Conservation (phyloP, 64 coral and sea anemone species). For the Cladopsammia gracilis region DNA sequence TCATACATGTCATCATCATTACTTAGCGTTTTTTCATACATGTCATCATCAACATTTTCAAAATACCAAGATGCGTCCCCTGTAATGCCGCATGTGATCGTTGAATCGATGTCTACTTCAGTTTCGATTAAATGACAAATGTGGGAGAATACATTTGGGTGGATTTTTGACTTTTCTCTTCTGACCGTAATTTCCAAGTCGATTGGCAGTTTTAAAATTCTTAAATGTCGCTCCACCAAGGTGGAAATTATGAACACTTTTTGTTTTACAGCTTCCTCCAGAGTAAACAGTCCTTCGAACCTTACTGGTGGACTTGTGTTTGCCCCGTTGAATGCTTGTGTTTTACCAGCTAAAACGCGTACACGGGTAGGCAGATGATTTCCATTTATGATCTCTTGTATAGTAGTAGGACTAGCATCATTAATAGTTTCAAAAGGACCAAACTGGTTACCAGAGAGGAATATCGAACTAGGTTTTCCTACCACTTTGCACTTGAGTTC, state of each 20-base stretch:
- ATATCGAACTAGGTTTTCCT: neutral
- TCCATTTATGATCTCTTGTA: neutral
- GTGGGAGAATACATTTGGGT: neutral
- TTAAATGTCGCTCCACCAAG: neutral
- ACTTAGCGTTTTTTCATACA: neutral
- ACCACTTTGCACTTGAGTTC: neutral
- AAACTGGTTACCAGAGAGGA: neutral
- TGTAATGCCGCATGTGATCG: neutral
- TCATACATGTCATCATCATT: neutral
- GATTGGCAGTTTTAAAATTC: neutral
- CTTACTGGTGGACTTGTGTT: neutral
- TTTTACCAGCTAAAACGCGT: neutral
- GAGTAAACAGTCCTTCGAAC: neutral
- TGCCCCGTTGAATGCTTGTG: neutral
- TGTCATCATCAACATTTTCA: neutral
- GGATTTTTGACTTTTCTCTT: neutral
- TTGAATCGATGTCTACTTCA: neutral
- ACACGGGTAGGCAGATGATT: neutral
- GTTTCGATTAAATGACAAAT: neutral
- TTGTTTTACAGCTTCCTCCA: neutral
- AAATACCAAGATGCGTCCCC: slow-evolving; percentile 17
- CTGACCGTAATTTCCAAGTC: neutral
- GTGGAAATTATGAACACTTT: slow-evolving; percentile 13
- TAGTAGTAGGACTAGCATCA: neutral
- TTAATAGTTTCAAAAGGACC: neutral